Base-by-base conservation (phyloP, 2,113 vertebrate genomes). In the Phainopepla nitens region DNA sequence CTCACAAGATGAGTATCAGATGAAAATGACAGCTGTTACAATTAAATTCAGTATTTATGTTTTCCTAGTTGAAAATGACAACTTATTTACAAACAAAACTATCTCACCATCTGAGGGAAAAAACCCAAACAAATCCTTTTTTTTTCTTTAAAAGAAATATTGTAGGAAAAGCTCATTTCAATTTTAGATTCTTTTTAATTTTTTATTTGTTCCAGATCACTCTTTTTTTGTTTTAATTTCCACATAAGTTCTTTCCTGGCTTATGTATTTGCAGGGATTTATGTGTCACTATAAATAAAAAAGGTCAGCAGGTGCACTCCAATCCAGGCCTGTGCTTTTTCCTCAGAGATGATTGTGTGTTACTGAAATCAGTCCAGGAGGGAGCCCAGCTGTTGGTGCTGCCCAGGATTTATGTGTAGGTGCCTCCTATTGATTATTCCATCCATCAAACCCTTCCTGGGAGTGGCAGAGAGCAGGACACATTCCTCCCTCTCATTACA, bases 291-390 rank as follows among this genome's bases (percentile, higher is more conserved):
- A 6, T 9, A 5, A 23, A 56, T 23, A 11, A 39, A 41, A 41
- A 49, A 39, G 13, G 33, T 21, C 73, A 87, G 3, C 29, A 66
- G 73, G 36, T 33, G 14, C 7, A 21, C 7, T 39, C 7, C 29
- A 41, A 29, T 0, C 11, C 19, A 66, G 10, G 20, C 17, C 7
- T 5, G 0, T 7, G 3, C 0, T 49, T 45, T 56, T 79, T 23
- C 2, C 17, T 51, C 20, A 18, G 41, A 27, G 21, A 13, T 51
- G 17, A 50, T 41, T 41, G 13, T 53, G 1, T 31, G 28, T 19
- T 41, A 10, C 0, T 61, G 33, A 45, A 79, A 57, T 36, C 27
- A 66, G 27, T 3, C 24, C 41, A 25, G 47, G 10, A 51, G 5
- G 15, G 31, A 13, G 10, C 27, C 35, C 36, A 33, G 20, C 49